Percentiles rank a stretch among this genome's conserved stretches.
Conservation (phyloP, 2,888 invertebrate species). For the Timandra comae region DNA sequence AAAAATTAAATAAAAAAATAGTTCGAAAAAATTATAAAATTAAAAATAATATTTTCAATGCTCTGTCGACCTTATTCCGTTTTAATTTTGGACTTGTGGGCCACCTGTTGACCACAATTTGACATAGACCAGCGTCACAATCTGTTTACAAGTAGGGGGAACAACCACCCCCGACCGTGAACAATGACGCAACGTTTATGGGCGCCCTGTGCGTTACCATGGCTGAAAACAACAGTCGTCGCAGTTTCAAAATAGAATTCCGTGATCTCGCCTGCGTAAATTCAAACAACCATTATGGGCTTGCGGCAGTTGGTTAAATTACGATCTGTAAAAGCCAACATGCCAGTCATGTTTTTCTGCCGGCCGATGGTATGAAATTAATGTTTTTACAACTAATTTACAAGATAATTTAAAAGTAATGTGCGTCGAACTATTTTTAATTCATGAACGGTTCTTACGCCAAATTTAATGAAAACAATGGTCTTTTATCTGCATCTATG, state of each 20-base stretch:
- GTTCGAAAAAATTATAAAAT: conserved; percentile 23
- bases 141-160: conserved; percentile 70
- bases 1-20: no score
- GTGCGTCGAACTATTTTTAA: conserved; percentile 15
- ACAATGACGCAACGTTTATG: conserved; percentile 68
- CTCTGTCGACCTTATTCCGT: conserved; percentile 8
- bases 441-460: conserved; percentile 26
- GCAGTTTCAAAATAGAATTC: conserved; percentile 65
- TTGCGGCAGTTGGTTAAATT: conserved; percentile 27
- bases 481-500: conserved; percentile 24
- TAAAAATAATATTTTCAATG: conserved; percentile 10
- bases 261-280: conserved; percentile 51
- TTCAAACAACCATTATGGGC: conserved; percentile 43
- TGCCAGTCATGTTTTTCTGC: conserved; percentile 16
- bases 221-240: conserved; percentile 66
- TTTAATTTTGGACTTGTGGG: conserved; percentile 30
- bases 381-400: conserved; percentile 14
- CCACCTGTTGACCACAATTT: conserved; percentile 70
- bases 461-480: conserved; percentile 35
- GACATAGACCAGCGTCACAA: conserved; percentile 63
- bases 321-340: conserved; percentile 27
- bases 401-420: conserved; percentile 19
- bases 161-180: conserved; percentile 42
- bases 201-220: conserved; percentile 61
- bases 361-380: conserved; percentile 14